phyloP scores from a whole-genome alignment of 2,888 invertebrate genomes.

The Nematopogon swammerdamellus region DNA sequence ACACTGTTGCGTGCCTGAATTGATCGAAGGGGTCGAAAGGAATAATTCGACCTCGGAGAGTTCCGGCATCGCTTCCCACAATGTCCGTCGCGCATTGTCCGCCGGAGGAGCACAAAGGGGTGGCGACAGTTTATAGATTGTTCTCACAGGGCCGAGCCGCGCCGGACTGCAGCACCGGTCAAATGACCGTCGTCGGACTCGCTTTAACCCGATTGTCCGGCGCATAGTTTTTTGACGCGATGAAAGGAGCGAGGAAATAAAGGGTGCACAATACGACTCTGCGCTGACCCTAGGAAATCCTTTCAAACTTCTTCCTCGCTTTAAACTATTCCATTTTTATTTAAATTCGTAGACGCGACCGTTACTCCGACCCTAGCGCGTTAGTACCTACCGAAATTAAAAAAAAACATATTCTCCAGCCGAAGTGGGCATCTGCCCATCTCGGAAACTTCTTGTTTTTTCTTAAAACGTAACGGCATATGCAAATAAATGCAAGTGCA shows the following conservation, averaged over 20 bases:
- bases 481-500: no score
- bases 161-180: conserved; percentile 32
- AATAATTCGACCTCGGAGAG: no score
- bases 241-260: conserved; percentile 39
- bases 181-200: conserved; percentile 44
- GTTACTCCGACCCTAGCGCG: neutral
- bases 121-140: conserved; percentile 35
- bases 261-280: neutral
- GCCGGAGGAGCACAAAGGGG: conserved; percentile 39
- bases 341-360: neutral
- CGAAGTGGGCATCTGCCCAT: no score
- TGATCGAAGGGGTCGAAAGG: no score
- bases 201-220: conserved; percentile 24
- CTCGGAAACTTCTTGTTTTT: no score
- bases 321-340: neutral
- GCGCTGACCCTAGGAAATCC: neutral
- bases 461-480: no score
- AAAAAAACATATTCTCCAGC: no score
- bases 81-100: conserved; percentile 23
- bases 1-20: no score
- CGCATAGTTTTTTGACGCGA: conserved; percentile 7
- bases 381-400: no score
- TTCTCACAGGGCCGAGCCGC: conserved; percentile 11
- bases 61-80: conserved; percentile 28
- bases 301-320: neutral